Evolutionary conservation across 2,797 vertebrate genomes (phyloP).

Genomic region (Perdix hodgsoniae): DNA sequence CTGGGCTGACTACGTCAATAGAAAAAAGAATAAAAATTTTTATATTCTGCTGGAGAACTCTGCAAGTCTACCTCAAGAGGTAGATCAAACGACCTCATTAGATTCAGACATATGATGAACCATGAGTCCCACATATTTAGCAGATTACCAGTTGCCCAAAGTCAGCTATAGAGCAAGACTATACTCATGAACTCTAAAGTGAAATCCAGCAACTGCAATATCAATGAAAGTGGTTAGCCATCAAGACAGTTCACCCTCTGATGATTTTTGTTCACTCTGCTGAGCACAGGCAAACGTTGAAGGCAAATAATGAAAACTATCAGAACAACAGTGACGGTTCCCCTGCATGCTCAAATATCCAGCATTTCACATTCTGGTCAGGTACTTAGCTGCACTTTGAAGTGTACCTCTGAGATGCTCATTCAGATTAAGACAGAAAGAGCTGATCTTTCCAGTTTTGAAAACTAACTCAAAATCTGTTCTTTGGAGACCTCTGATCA

Average conservation of each 20-base stretch:
- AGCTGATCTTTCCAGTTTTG: not conserved
- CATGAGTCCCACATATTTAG: not conserved
- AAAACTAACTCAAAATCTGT: not conserved
- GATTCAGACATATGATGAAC: not conserved
- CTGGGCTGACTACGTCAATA: constrained; percentile 83
- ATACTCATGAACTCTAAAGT: not conserved
- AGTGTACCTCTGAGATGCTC: not conserved
- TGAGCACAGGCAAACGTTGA: not conserved
- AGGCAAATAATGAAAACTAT: not conserved
- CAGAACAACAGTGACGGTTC: not conserved
- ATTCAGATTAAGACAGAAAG: not conserved
- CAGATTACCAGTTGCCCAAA: accelerated
- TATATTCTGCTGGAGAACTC: not conserved
- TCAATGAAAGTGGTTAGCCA: not conserved
- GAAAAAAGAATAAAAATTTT: not conserved
- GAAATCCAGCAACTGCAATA: not conserved
- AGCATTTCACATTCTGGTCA: not conserved
- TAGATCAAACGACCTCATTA: not conserved
- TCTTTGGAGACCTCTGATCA: not conserved
- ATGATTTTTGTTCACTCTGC: not conserved
- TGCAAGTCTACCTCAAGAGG: not conserved
- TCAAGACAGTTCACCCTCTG: not conserved
- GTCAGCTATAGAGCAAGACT: not conserved
- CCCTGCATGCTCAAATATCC: accelerated
- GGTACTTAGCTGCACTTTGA: not conserved